Evolutionary conservation across 1,140 invertebrate species (phyloP).

Genomic region (Cydia splendana): DNA sequence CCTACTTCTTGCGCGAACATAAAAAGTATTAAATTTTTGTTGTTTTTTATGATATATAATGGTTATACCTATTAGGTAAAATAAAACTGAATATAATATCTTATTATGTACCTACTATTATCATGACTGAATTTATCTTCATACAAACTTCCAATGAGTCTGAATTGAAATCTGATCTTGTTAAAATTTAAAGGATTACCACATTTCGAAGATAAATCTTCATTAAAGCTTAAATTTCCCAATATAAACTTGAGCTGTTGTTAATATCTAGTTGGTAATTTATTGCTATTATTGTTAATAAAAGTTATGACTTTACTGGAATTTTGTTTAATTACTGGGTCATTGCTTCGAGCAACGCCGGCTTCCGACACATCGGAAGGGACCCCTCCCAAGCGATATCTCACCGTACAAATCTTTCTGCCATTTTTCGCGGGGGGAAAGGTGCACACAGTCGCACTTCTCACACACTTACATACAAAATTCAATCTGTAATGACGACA

Average conservation of each 20-base stretch:
- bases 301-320: not conserved
- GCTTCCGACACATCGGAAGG: no score
- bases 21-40: not conserved
- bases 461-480: no score
- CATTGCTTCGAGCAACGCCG: no score
- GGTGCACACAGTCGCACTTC: no score
- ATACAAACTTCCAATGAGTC: not conserved
- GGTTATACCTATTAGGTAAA: no score
- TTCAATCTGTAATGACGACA: no score
- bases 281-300: constrained; percentile 5
- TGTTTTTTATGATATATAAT: not conserved
- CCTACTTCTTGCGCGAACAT: not conserved
- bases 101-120: not conserved
- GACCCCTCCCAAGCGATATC: no score
- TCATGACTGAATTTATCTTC: not conserved
- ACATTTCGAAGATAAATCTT: not conserved
- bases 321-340: not conserved
- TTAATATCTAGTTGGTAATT: not conserved
- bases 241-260: not conserved
- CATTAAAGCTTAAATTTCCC: not conserved
- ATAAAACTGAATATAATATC: no score
- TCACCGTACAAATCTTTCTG: no score
- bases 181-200: constrained; percentile 1
- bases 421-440: no score
- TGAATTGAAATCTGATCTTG: not conserved